Evolutionary conservation across 2,113 vertebrate species (phyloP), one percentile per base, ranked within the genome.

Genomic region (Salvelinus namaycush): DNA sequence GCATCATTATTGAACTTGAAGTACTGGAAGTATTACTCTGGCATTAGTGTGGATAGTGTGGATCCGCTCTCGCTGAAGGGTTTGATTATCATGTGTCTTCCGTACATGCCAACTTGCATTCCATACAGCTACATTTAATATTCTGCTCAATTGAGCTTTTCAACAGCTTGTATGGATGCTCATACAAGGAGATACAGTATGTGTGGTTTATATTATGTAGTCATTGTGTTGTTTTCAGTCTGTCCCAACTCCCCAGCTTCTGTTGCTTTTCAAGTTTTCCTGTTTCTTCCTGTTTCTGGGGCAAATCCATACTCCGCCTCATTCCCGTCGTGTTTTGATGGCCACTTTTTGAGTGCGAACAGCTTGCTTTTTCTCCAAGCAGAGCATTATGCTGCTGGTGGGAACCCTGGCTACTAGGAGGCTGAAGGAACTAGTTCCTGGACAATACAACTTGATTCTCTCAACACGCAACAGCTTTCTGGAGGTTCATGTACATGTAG

Each of bases 211-310:
- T 29, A 73, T 13, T 9, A 71, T 24, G 22, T 20, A 54, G 2
- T 74, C 24, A 68, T 27, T 77, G 27, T 81, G 77, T 81, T 34
- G 2, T 18, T 72, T 11, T 29, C 44, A 7, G 16, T 57, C 14
- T 1, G 44, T 72, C 76, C 74, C 44, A 18, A 8, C 39, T 44
- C 39, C 39, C 27, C 34, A 68, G 14, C 65, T 76, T 44, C 39
- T 73, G 31, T 77, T 84, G 34, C 62, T 75, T 70, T 74, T 72
- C 66, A 11, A 44, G 2, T 44, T 11, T 74, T 80, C 70, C 27
- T 78, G 57, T 82, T 90, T 91, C 83, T 74, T 79, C 70, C 27
- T 78, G 57, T 82, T 90, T 91, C 83, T 86, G 82, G 85, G 89
- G 78, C 72, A 87, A 85, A 85, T 84, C 39, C 39, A 44, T 9